phyloP scores from a whole-genome alignment of 2,888 invertebrate species.

The Lasioglossum lativentre region DNA sequence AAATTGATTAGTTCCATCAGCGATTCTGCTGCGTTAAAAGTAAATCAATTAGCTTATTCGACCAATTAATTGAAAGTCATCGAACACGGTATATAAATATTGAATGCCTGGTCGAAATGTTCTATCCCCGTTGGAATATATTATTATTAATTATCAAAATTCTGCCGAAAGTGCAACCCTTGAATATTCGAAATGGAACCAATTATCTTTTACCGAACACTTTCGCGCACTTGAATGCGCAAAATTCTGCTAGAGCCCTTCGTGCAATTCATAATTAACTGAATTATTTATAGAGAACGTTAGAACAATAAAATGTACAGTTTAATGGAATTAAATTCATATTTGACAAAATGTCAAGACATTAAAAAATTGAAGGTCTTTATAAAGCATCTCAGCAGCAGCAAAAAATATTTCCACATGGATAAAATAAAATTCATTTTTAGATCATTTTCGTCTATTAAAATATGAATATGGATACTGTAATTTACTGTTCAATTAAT shows the following conservation, averaged over 20 bases:
- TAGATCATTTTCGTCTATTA: too few species aligned
- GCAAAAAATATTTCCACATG: too few species aligned
- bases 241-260: background rate
- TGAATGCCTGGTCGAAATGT: background rate
- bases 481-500: too few species aligned
- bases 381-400: too few species aligned
- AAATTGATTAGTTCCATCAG: background rate
- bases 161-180: background rate
- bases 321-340: background rate
- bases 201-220: background rate
- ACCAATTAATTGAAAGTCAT: conserved; percentile 8
- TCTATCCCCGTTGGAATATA: background rate
- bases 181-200: background rate
- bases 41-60: conserved; percentile 19
- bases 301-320: too few species aligned
- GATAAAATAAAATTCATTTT: too few species aligned
- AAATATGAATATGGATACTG: too few species aligned
- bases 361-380: background rate
- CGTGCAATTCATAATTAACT: background rate
- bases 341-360: background rate
- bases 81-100: background rate
- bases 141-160: background rate
- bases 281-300: background rate
- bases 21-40: conserved; percentile 25
- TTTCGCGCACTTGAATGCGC: background rate